Conservation (phyloP, 1,140 invertebrate species). For the Eupeodes corollae region DNA sequence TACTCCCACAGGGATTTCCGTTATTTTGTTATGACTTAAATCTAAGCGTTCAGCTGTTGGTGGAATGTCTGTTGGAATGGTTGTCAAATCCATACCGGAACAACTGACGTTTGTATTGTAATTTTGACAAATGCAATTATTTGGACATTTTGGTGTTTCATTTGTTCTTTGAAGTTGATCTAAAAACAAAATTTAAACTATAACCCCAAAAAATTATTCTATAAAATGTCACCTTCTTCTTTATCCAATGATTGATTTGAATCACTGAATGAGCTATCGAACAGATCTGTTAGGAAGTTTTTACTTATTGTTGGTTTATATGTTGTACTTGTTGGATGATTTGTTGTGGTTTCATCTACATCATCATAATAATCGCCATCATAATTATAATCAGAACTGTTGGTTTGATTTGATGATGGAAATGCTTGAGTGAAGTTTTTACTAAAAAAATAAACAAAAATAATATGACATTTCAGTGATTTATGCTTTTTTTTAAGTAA, state of each 20-base stretch:
- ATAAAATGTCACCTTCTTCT: too few relatives aligned
- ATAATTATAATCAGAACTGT: conserved; percentile 9
- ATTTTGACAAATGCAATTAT: conserved; percentile 24
- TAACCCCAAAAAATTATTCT: too few relatives aligned
- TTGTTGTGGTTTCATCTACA: conserved; percentile 7
- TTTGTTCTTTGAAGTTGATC: too few relatives aligned
- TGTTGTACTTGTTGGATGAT: too few relatives aligned
- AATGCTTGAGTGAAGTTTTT: conserved; percentile 22
- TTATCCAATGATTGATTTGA: too few relatives aligned
- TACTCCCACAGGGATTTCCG: conserved; percentile 21
- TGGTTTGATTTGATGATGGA: conserved; percentile 13
- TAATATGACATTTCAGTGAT: background rate
- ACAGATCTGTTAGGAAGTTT: too few relatives aligned
- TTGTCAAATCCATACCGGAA: conserved; percentile 18
- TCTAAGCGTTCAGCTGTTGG: conserved; percentile 25
- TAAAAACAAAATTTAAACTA: too few relatives aligned
- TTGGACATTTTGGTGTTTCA: conserved; percentile 21
- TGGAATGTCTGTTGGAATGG: conserved; percentile 29
- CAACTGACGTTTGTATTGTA: conserved; percentile 27
- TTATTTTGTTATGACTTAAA: conserved; percentile 29
- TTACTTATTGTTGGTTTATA: too few relatives aligned
- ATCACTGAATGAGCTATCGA: too few relatives aligned
- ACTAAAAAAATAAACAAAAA: conserved; percentile 12
- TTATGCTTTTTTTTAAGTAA: too few relatives aligned
- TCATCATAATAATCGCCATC: conserved; percentile 20